Base-by-base conservation (phyloP, 64 coral and sea anemone species). In the Acropora yongei region DNA sequence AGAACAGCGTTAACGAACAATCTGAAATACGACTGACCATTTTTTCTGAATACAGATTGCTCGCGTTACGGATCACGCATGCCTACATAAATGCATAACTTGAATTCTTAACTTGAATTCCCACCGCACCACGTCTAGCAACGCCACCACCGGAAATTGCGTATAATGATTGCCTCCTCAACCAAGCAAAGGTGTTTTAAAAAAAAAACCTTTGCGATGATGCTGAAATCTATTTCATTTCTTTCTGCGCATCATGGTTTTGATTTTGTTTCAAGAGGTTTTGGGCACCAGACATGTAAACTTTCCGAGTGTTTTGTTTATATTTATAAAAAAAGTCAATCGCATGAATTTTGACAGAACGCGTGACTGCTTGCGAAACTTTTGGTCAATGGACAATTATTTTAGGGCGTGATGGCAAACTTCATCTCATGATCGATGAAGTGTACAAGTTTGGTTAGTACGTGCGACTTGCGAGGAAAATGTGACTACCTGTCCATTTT, bases 1-100 rank as follows among this genome's bases (percentile, higher is more conserved):
- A 30, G 16, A 61, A 11, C 7, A 71, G 12, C 65, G 8, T 49
- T 14, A 11, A 3, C 6, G 1, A n/a, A 30, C 47, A 16, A 72
- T 18, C 82, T 48, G 72, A 72, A 41, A 44, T 45, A 40, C 45
- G 68, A 47, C 43, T 85, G 16, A 71, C 17, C 82, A 49, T 85
- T 85, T 63, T 39, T 30, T 20, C 30, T 30, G 30, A 76, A 18
- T 20, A 63, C 44, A 30, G 43, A 20, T 66, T 9, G 82, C 61
- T 41, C 8, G 80, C 82, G 82, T 85, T 49, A 85, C 82, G 17
- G 30, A 17, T 85, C 82, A 85, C 82, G 82, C 82, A 85, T 85
- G 82, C 63, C 82, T 85, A 5, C 42, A 41, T 41, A 45, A 69
- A 44, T 11, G 53, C 50, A 85, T 85, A 85, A 85, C 65, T 65